Percentiles rank a stretch among this genome's conserved stretches.
These are phyloP conservation scores for Agapostemon virescens DNA, from an alignment of 2,888 invertebrate species.

Conservation along the genomic window DNA sequence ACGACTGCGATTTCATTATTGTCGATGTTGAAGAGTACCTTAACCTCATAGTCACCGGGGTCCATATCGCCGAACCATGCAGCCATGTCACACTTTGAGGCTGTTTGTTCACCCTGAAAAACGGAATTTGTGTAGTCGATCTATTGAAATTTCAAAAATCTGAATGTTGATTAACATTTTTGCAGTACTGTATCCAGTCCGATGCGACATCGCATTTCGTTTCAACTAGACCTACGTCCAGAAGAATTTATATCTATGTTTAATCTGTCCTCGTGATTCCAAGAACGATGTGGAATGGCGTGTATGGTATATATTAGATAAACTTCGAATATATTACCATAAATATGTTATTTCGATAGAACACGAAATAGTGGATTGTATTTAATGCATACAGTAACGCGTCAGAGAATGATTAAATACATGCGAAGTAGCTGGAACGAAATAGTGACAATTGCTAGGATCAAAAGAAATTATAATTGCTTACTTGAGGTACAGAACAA, in stretches of 20 bases:
- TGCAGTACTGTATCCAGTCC: not conserved
- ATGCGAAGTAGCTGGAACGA: not conserved
- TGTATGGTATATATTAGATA: not conserved
- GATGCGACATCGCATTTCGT: not conserved
- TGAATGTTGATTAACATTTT: not conserved
- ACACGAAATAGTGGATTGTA: not conserved
- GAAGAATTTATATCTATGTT: not conserved
- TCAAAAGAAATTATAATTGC: not conserved
- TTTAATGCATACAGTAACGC: not conserved
- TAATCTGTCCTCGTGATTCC: not conserved
- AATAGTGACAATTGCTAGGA: too few relatives aligned
- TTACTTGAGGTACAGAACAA: constrained; percentile 8
- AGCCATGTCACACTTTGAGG: not conserved
- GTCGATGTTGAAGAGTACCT: not conserved
- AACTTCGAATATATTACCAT: not conserved
- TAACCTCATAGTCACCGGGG: not conserved
- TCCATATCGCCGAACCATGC: not conserved
- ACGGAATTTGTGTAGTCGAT: not conserved
- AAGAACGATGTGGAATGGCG: not conserved
- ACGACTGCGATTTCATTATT: fast-evolving
- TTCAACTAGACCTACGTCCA: not conserved
- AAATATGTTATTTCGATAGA: not conserved
- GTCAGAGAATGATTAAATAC: not conserved
- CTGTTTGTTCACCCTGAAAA: constrained; percentile 1
- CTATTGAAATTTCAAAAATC: not conserved